Conservation (phyloP, 2,797 vertebrate species). For the Brotula barbata region DNA sequence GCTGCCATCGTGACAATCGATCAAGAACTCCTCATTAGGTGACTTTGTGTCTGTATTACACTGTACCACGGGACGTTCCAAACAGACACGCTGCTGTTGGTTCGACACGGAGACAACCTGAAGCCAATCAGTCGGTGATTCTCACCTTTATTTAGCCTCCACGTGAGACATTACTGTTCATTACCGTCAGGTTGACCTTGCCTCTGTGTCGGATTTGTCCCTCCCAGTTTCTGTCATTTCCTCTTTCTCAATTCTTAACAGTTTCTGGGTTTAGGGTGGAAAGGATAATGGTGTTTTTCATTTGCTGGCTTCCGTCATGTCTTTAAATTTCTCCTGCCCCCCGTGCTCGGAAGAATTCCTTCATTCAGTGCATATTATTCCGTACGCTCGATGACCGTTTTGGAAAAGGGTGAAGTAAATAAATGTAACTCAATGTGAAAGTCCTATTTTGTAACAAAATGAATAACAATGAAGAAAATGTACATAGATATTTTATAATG, state of each 20-base stretch:
- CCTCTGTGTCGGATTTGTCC: conserved; percentile 64
- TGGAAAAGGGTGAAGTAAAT: conserved; percentile 62
- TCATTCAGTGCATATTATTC: conserved; percentile 49
- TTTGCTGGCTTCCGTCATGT: conserved; percentile 31
- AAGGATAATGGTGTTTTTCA: conserved; percentile 43
- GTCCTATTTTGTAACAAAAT: conserved; percentile 96
- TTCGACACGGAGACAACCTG: conserved; percentile 54
- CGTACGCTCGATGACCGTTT: conserved; percentile 59
- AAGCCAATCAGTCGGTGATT: conserved; percentile 66
- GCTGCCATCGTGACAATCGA: conserved; percentile 66
- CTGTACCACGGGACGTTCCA: conserved; percentile 24
- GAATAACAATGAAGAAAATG: conserved; percentile 87
- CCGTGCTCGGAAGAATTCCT: conserved; percentile 47
- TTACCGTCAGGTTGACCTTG: conserved; percentile 73
- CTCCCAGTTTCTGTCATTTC: conserved; percentile 47
- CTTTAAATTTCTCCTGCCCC: conserved; percentile 53
- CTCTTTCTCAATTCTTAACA: conserved; percentile 34
- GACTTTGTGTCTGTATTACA: neutral
- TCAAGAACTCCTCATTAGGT: conserved; percentile 26
- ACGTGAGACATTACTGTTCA: conserved; percentile 64
- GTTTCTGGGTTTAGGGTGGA: conserved; percentile 36
- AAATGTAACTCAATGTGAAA: conserved; percentile 76
- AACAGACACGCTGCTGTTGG: conserved; percentile 47
- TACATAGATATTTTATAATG: conserved; percentile 97
- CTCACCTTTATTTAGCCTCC: conserved; percentile 64